Conservation (phyloP, 2,113 vertebrate species). For the Sturnira hondurensis region DNA sequence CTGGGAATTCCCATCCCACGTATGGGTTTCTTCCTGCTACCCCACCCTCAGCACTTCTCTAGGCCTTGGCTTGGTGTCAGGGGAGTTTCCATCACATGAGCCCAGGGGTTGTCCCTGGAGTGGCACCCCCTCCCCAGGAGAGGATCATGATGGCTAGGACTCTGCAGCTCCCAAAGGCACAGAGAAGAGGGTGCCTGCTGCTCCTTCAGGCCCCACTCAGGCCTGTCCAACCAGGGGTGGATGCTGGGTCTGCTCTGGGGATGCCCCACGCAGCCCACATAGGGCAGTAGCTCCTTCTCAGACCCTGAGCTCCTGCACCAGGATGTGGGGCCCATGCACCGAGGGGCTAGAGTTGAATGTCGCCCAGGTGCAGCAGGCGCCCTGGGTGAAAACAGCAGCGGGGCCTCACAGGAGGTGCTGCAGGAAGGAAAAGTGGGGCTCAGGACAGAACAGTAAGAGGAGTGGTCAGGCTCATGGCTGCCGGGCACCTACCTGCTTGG, state of each 20-base stretch:
- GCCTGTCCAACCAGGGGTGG: not conserved
- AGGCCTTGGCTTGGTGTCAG: not conserved
- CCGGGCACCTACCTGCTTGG: constrained; percentile 88
- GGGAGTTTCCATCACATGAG: too few relatives aligned
- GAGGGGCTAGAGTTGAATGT: too few relatives aligned
- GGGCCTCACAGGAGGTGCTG: not conserved
- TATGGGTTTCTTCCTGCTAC: not conserved
- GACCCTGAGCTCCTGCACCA: accelerated
- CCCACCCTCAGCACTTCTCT: too few relatives aligned
- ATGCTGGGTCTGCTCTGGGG: not conserved
- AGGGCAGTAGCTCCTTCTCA: not conserved
- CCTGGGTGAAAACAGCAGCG: not conserved
- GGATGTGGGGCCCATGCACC: not conserved
- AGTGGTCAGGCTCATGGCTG: not conserved
- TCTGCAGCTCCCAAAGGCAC: not conserved
- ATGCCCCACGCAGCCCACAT: not conserved
- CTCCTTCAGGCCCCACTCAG: not conserved
- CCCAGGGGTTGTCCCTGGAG: accelerated
- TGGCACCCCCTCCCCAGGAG: not conserved
- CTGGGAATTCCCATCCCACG: not conserved
- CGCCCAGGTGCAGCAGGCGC: not conserved
- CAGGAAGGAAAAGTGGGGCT: not conserved
- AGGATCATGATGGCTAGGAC: accelerated
- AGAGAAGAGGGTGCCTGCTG: not conserved
- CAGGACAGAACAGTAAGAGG: not conserved